Base-by-base conservation (phyloP, 2,113 vertebrate species). In the Sigmodon hispidus region DNA sequence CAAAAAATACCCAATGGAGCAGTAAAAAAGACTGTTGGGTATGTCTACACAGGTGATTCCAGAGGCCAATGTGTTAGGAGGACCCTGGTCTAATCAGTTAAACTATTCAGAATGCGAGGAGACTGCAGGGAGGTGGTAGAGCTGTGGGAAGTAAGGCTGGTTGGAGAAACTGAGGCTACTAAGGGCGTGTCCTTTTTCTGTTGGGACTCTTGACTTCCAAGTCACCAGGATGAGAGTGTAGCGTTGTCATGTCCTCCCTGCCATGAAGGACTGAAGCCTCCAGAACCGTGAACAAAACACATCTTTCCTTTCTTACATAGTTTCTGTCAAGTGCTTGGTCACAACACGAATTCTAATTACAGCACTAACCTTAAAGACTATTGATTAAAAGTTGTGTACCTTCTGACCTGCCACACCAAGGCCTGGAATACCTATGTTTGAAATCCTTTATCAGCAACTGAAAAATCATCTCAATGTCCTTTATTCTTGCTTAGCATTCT, bases 281-380 rank as follows among this genome's bases (percentile, higher is more conserved):
- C 34, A 16, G n/a, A 11, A 63, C 81, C 81, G 45, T 21, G 81
- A 86, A 48, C 83, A 50, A 67, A 24, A 13, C 50, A 7, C 50
- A 6, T 87, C 84, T 52, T 13, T 19, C 84, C 40, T 17, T 24
- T 29, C 22, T 19, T 36, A n/a, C 4, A 4, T 50, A 8, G 22
- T 52, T 69, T 70, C 45, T 26, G 48, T n/a, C 48, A 21, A 34
- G 45, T n/a, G 48, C 26, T 70, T 69, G 45, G 12, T 16, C 84
- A 52, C 34, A 26, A 22, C 65, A n/a, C 34, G 7, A 70, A 16
- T 8, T 69, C 45, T 70, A 67, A n/a, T 48, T n/a, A 52, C 7
- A 16, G n/a, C 45, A 10, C 34, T n/a, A 48, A 50, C 65, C 34
- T 0, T 2, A 7, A 0, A 4, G 65, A 3, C 29, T 50, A 9